Evolutionary conservation across 2,888 invertebrate genomes (phyloP).

Genomic region (Oscheius sp.): DNA sequence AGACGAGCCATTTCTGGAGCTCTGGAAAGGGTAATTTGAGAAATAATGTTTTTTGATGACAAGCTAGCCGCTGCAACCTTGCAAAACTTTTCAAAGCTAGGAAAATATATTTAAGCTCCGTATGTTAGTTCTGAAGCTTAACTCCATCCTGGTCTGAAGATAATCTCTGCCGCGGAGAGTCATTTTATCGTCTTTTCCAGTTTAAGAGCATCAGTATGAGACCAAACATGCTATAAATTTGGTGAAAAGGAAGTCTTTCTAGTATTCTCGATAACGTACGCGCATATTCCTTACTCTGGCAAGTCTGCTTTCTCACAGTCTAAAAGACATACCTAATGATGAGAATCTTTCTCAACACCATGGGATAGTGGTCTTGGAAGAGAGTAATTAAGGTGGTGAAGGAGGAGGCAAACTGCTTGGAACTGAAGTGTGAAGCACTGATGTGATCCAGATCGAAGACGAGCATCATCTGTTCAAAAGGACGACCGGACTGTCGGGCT

Average conservation of each 20-base stretch:
- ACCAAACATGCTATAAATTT: no score
- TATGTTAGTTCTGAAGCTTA: background rate
- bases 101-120: background rate
- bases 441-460: constrained; percentile 73
- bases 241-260: no score
- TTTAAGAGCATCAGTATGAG: no score
- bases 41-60: no score
- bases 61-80: no score
- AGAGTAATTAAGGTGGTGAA: constrained; percentile 72
- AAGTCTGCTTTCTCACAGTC: background rate
- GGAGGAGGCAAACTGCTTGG: constrained; percentile 72
- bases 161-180: no score
- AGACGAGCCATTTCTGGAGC: constrained; percentile 73
- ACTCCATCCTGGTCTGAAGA: no score
- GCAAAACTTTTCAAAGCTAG: background rate
- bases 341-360: constrained; percentile 70
- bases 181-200: no score
- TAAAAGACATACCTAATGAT: constrained; percentile 60
- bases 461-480: constrained; percentile 73
- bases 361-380: constrained; percentile 73
- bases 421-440: constrained; percentile 69
- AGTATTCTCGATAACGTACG: no score
- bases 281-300: no score
- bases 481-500: constrained; percentile 65
- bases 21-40: constrained; percentile 38